Percentiles rank a stretch among this genome's conserved stretches.
phyloP scores from a whole-genome alignment of 2,888 invertebrate genomes.

The Drosophila mimica region DNA sequence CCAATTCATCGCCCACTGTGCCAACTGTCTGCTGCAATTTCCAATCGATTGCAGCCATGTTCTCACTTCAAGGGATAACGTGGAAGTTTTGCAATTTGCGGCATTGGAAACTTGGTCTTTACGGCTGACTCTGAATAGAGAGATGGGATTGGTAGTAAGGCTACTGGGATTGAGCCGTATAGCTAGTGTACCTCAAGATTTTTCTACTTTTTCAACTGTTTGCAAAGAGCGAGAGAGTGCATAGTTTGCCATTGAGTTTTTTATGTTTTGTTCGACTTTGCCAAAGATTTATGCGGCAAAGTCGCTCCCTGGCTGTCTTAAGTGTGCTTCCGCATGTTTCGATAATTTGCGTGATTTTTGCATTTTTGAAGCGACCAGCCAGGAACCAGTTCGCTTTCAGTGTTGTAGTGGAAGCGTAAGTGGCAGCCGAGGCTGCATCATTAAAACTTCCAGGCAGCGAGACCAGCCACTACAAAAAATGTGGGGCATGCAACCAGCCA shows the following conservation, averaged over 20 bases:
- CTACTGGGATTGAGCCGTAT: background rate
- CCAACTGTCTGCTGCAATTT: constrained; percentile 66
- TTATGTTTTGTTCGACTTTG: constrained; percentile 59
- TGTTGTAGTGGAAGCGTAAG: constrained; percentile 37
- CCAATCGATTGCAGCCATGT: constrained; percentile 80
- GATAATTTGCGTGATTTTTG: constrained; percentile 81
- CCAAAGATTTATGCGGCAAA: constrained; percentile 79
- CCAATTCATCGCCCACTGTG: constrained; percentile 36
- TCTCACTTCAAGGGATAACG: constrained; percentile 79
- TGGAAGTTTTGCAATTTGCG: constrained; percentile 80
- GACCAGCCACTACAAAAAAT: constrained; percentile 70
- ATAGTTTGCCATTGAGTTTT: constrained; percentile 24
- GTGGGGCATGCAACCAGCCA: constrained; percentile 54
- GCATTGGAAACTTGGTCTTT: constrained; percentile 74
- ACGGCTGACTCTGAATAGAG: constrained; percentile 17
- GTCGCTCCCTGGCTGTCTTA: constrained; percentile 65
- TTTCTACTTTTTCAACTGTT: constrained; percentile 66
- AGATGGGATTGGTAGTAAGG: too few species aligned
- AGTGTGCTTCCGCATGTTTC: constrained; percentile 78
- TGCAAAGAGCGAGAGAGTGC: constrained; percentile 6
- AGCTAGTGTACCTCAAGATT: constrained; percentile 66
- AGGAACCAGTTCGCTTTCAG: constrained; percentile 8
- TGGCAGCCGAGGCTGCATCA: constrained; percentile 62
- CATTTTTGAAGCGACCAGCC: constrained; percentile 48
- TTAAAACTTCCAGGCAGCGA: constrained; percentile 64